Base-by-base conservation (phyloP, 2,888 invertebrate genomes). In the Dasysyrphus tricinctus region DNA sequence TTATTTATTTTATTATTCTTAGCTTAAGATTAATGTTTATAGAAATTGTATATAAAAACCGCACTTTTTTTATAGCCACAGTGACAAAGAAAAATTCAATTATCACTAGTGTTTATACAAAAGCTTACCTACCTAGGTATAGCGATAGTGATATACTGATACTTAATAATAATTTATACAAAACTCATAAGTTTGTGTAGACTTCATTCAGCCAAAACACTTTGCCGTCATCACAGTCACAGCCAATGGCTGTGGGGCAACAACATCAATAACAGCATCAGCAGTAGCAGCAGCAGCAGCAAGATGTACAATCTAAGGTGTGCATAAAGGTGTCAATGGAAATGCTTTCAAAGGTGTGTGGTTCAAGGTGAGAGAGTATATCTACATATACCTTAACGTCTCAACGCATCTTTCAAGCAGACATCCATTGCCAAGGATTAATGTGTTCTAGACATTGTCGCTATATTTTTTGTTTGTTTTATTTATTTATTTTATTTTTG, bases 371-470 rank as follows among this genome's bases (percentile, higher is more conserved):
- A 91, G 89, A 83, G 80, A 67, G 67, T 49, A 67, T 88, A n/a
- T n/a, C n/a, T n/a, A n/a, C n/a, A n/a, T n/a, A 88, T 77, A 19
- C 42, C 8, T 61, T 8, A 61, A 42, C 14, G 61, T 24, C 42
- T 88, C 87, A 88, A 89, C 89, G 90, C 90, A 91, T 90, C 90
- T 90, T 89, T 91, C 90, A 90, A 90, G 90, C 90, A 90, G 81
- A 89, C 91, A 91, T 79, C 90, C 91, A 91, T 88, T 91, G 91
- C 89, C 91, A 91, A 91, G 91, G 91, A 90, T 90, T 89, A 89
- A 86, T 88, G 85, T 84, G 79, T 84, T 88, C 49, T 80, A 65
- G 61, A 81, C 56, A 59, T 37, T 72, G 75, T 76, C 42, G 65
- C 24, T 80, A 19, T 79, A 56, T 65, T 49, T 34, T 74, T 32